These are phyloP conservation scores for Drosophila carrolli DNA, from an alignment of 1,140 invertebrate genomes.

Conservation along the genomic window DNA sequence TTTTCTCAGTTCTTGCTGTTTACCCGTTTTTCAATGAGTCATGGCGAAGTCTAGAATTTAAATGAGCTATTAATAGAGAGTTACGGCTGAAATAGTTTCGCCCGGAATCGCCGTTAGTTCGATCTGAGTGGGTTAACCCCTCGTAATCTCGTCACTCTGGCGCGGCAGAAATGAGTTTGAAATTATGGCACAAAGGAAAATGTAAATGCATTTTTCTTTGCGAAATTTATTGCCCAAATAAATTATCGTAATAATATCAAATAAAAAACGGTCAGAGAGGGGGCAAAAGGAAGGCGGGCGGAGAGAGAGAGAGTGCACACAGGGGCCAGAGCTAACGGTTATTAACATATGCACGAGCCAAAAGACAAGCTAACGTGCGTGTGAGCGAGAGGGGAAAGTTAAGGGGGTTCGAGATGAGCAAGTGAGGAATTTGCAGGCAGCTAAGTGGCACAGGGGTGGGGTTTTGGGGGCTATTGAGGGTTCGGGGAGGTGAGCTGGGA, in stretches of 20 bases:
- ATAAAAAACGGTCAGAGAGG: conserved; percentile 56
- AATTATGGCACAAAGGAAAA: conserved; percentile 74
- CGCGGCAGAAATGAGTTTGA: conserved; percentile 54
- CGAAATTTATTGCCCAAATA: conserved; percentile 79
- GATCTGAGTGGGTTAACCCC: conserved; percentile 35
- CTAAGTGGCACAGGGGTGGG: conserved; percentile 48
- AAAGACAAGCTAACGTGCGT: conserved; percentile 42
- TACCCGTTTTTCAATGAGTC: conserved; percentile 46
- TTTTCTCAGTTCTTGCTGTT: conserved; percentile 22
- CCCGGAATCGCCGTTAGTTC: conserved; percentile 14
- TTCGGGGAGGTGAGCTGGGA: conserved; percentile 8
- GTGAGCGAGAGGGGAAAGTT: conserved; percentile 23
- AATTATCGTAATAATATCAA: conserved; percentile 83
- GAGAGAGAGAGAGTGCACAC: conserved; percentile 40
- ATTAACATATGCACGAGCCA: conserved; percentile 76
- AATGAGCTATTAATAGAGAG: conserved; percentile 54
- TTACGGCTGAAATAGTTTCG: conserved; percentile 25
- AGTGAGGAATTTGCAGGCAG: conserved; percentile 54
- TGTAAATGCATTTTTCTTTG: conserved; percentile 78
- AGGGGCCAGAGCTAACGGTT: conserved; percentile 74
- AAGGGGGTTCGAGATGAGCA: conserved; percentile 14
- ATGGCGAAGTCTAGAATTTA: conserved; percentile 27
- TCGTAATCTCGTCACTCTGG: conserved; percentile 14
- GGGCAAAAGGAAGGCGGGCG: background rate
- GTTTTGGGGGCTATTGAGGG: background rate